Evolutionary conservation across 2,113 vertebrate species (phyloP).

Genomic region (Oreotrochilus melanogaster): DNA sequence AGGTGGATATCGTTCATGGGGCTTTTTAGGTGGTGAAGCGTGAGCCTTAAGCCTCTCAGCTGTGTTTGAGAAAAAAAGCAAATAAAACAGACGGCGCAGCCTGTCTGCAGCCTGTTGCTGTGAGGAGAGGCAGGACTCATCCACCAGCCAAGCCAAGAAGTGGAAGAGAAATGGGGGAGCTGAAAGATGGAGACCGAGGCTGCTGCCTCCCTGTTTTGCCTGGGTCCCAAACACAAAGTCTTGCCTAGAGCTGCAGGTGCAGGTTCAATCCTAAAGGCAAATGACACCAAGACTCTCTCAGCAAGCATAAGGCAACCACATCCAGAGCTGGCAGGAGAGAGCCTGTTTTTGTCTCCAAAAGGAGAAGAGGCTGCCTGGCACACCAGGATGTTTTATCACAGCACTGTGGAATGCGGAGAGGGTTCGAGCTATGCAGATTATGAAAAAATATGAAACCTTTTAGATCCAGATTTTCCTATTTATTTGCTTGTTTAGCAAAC

Average conservation of each 20-base stretch:
- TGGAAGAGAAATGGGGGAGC: not conserved
- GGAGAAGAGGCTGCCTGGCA: not conserved
- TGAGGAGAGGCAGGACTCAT: not conserved
- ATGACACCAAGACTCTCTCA: not conserved
- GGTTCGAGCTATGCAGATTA: not conserved
- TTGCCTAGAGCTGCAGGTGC: not conserved
- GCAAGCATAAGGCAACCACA: not conserved
- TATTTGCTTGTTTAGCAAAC: slow-evolving; percentile 29
- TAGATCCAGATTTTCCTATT: not conserved
- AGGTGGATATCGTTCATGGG: accelerated
- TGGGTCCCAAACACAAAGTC: not conserved
- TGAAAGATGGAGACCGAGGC: not conserved
- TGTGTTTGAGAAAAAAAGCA: not conserved
- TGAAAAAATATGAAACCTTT: not conserved
- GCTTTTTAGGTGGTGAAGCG: not conserved
- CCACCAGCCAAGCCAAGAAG: not conserved
- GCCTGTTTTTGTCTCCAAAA: not conserved
- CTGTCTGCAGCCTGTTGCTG: accelerated
- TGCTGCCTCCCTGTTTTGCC: not conserved
- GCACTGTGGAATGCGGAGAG: not conserved
- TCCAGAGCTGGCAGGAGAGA: accelerated
- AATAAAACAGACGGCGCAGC: not conserved
- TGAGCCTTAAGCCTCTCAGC: not conserved
- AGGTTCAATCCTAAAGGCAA: not conserved
- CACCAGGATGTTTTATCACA: not conserved